phyloP scores from a whole-genome alignment of 1,140 invertebrate species.

The Bicyclus anynana region DNA sequence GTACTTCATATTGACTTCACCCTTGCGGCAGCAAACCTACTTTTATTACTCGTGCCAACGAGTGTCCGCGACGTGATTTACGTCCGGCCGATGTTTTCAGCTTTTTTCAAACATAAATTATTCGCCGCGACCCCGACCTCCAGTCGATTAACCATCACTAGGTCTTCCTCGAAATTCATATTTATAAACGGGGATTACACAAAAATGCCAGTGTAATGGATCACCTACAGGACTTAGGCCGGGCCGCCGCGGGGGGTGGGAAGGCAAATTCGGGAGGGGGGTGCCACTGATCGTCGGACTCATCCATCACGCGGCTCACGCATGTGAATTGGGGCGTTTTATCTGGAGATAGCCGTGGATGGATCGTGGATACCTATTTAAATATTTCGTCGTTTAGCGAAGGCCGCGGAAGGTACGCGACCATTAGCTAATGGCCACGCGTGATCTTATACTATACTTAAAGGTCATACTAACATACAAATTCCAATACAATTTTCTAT shows the following conservation, averaged over 20 bases:
- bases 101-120: conserved; percentile 53
- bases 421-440: conserved; percentile 26
- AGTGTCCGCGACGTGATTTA: conserved; percentile 28
- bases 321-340: conserved; percentile 74
- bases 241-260: conserved; percentile 46
- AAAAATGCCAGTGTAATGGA: conserved; percentile 76
- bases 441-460: conserved; percentile 23
- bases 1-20: conserved; percentile 25
- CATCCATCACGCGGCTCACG: conserved; percentile 74
- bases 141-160: conserved; percentile 74
- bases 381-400: conserved; percentile 69
- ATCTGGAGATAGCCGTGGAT: conserved; percentile 70
- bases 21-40: conserved; percentile 23
- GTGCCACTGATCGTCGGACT: conserved; percentile 71
- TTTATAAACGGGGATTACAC: conserved; percentile 76
- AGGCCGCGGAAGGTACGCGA: conserved; percentile 20
- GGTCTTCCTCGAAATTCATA: conserved; percentile 76
- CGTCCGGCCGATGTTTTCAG: conserved; percentile 19
- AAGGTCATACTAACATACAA: background rate
- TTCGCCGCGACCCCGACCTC: conserved; percentile 64
- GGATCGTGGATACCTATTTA: conserved; percentile 68
- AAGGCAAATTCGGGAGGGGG: conserved; percentile 65
- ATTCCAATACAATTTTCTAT: too few relatives aligned
- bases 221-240: conserved; percentile 71
- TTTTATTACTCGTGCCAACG: conserved; percentile 25